Conservation (phyloP, 1,140 invertebrate genomes). For the Drosophila obscura region DNA sequence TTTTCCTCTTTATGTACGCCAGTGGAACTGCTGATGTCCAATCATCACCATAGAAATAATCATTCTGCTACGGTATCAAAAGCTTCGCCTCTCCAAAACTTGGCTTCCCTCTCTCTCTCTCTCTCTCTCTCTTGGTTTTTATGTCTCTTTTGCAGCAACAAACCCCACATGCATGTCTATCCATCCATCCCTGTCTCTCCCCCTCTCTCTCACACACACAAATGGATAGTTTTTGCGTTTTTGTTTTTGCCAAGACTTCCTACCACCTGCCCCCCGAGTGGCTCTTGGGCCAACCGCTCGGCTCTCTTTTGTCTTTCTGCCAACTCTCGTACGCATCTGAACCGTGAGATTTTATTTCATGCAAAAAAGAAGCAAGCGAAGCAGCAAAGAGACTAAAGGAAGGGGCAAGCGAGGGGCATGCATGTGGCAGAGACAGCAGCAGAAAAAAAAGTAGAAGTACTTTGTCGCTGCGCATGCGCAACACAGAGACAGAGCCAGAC, state of each 20-base stretch:
- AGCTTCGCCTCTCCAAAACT: too few species aligned
- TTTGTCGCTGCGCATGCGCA: slow-evolving; percentile 50
- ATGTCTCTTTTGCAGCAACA: slow-evolving; percentile 73
- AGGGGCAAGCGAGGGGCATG: slow-evolving; percentile 5
- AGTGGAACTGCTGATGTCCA: neutral
- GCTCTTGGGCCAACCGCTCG: slow-evolving; percentile 1
- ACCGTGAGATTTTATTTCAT: slow-evolving; percentile 83
- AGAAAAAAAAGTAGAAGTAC: slow-evolving; percentile 76
- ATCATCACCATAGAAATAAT: too few species aligned
- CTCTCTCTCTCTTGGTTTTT: slow-evolving; percentile 20
- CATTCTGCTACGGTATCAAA: too few species aligned
- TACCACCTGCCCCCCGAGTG: slow-evolving; percentile 67
- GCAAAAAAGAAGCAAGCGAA: slow-evolving; percentile 68
- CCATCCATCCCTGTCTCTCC: slow-evolving; percentile 11
- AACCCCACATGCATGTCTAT: slow-evolving; percentile 62
- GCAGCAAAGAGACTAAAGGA: slow-evolving; percentile 10
- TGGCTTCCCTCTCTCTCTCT: too few species aligned
- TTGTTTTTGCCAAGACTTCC: slow-evolving; percentile 68
- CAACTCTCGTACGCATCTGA: slow-evolving; percentile 79
- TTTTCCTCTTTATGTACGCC: too few species aligned
- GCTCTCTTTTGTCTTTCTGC: slow-evolving; percentile 34
- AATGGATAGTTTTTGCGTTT: slow-evolving; percentile 41
- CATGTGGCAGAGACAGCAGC: too few species aligned
- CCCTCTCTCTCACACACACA: slow-evolving; percentile 21
- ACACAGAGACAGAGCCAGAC: slow-evolving; percentile 9